phyloP scores from a whole-genome alignment of 2,888 invertebrate genomes.

The Platynereis dumerilii region DNA sequence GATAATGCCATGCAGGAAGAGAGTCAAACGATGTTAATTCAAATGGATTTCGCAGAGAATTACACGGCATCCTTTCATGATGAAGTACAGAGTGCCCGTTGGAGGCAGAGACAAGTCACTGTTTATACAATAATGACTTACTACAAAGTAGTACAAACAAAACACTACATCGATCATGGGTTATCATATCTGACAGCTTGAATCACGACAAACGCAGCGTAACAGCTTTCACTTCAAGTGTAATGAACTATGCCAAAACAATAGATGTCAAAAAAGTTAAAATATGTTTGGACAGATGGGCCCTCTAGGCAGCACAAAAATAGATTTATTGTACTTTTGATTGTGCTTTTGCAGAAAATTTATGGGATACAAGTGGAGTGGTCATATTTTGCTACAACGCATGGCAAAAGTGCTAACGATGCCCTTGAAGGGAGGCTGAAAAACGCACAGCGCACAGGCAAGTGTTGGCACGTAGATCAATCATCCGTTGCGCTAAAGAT shows the following conservation, averaged over 20 bases:
- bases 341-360: background rate
- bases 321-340: background rate
- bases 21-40: background rate
- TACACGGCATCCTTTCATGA: constrained; percentile 5
- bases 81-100: constrained; percentile 18
- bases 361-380: background rate
- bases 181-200: too few relatives aligned
- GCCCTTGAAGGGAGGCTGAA: background rate
- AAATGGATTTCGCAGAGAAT: constrained; percentile 27
- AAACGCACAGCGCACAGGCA: background rate
- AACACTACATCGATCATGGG: too few relatives aligned
- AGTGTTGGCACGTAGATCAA: too few relatives aligned
- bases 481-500: too few relatives aligned
- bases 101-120: constrained; percentile 22
- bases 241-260: background rate
- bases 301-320: constrained; percentile 3
- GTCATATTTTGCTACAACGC: background rate
- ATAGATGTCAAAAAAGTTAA: background rate
- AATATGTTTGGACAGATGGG: constrained; percentile 2
- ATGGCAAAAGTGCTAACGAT: constrained; percentile 6
- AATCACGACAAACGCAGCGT: too few relatives aligned
- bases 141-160: constrained; percentile 18
- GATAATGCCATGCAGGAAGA: too few relatives aligned
- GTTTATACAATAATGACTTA: constrained; percentile 23
- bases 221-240: too few relatives aligned